Base-by-base conservation (phyloP, 2,797 vertebrate genomes). In the Kryptolebias ocellatus region DNA sequence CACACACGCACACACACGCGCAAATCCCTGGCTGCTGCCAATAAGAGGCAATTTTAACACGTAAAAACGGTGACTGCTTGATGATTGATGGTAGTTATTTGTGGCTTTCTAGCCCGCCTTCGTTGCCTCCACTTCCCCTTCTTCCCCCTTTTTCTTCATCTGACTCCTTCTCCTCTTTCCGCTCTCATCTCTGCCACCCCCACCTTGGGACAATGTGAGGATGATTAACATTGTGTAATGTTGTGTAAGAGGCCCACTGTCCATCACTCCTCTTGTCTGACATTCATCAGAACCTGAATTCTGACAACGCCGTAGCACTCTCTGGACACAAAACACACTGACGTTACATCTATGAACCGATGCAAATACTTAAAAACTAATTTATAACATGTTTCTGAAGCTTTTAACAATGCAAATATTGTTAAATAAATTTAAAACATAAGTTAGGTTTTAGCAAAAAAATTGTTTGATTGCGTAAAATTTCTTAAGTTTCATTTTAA, bases 11-110 rank as follows among this genome's bases (percentile, higher is more conserved):
- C 52, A 63, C 8, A 53, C 55, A 63, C 49, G 62, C 64, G 82
- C 87, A 93, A 91, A 94, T 92, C 91, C 85, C 90, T 86, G 82
- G 91, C 92, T 93, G 84, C 92, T 94, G 95, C 95, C 95, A 95
- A 93, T 94, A 95, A 93, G 87, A 85, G 87, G 88, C 92, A 92
- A 93, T 95, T 92, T 89, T 86, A 93, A 93, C 94, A 94, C 90
- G 87, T 94, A 95, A 94, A 95, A 92, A 90, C 87, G 91, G 94
- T 94, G 95, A 94, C 92, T 94, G 90, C 89, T 69, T 75, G 79
- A 88, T 96, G 95, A 96, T 95, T 93, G 93, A 95, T 95, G 95
- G 94, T 86, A 88, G 92, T 95, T 96, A 94, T 94, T 90, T 95
- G 94, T 93, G 92, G 92, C 90, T 92, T 93, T 88, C 85, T 72